These are phyloP conservation scores for Hoplostethus atlanticus DNA, from an alignment of 2,797 vertebrate genomes.

Conservation along the genomic window DNA sequence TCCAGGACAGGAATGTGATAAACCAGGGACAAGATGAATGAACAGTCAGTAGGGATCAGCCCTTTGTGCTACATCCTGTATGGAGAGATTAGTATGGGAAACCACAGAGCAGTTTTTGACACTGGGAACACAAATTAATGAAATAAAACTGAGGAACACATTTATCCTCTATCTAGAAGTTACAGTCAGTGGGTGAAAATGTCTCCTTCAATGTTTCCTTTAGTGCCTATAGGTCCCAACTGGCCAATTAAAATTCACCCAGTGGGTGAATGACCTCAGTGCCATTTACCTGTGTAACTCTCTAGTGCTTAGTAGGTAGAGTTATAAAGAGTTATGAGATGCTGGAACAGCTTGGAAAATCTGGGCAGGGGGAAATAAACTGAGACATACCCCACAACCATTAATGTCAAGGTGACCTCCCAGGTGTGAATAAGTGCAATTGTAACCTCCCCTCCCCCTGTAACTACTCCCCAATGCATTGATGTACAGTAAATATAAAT, in stretches of 20 bases:
- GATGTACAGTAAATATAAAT: no score
- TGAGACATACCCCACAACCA: no score
- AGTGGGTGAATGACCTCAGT: constrained; percentile 52
- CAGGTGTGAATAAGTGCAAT: no score
- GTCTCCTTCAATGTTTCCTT: no score
- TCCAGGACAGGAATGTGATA: background rate
- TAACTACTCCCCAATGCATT: no score
- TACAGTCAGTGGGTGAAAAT: background rate
- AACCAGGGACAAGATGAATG: background rate
- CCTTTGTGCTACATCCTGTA: background rate
- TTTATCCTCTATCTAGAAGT: background rate
- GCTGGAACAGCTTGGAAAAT: no score
- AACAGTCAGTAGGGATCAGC: background rate
- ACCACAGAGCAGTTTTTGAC: background rate
- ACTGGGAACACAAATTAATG: background rate
- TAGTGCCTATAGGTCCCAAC: no score
- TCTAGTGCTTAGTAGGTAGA: no score
- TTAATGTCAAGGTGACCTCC: no score
- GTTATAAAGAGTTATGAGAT: no score
- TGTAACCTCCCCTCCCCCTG: no score
- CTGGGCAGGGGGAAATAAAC: no score
- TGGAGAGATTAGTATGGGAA: background rate
- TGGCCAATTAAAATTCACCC: background rate
- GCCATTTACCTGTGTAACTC: constrained; percentile 20
- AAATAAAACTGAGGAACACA: background rate